Percentiles rank a stretch among this genome's conserved stretches.
phyloP scores from a whole-genome alignment of 2,888 invertebrate species.

The Drosophila sordidula region DNA sequence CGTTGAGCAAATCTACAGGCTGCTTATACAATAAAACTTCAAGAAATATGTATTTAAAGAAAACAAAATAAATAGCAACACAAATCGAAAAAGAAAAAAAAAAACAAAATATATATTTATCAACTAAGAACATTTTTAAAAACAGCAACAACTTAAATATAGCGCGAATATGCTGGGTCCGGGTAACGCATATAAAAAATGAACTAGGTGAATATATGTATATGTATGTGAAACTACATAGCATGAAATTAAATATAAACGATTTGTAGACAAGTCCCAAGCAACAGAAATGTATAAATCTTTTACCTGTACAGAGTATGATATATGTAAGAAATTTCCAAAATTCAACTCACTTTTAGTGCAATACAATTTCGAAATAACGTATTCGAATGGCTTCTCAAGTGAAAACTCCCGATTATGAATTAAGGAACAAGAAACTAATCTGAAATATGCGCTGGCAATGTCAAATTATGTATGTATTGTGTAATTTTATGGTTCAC shows the following conservation, averaged over 20 bases:
- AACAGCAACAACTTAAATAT: conserved; percentile 25
- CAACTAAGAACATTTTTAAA: conserved; percentile 57
- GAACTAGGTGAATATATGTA: conserved; percentile 41
- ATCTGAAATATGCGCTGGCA: conserved; percentile 50
- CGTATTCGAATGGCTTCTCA: conserved; percentile 49
- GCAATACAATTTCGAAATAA: conserved; percentile 39
- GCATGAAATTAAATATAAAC: conserved; percentile 18
- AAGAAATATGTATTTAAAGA: conserved; percentile 48
- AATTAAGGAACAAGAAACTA: conserved; percentile 30
- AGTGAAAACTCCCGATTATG: conserved; percentile 34
- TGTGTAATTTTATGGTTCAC: conserved; percentile 54
- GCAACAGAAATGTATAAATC: conserved; percentile 57
- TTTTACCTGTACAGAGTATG: conserved; percentile 70
- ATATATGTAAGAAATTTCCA: conserved; percentile 41
- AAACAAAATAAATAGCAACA: conserved; percentile 35
- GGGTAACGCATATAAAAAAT: conserved; percentile 26
- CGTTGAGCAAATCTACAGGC: conserved; percentile 73
- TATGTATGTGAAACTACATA: conserved; percentile 18
- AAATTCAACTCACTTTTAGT: conserved; percentile 36
- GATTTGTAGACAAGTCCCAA: conserved; percentile 43
- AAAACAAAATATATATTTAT: conserved; percentile 47
- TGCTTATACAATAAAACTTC: conserved; percentile 73
- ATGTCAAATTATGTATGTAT: conserved; percentile 71
- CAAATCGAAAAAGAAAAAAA: conserved; percentile 33
- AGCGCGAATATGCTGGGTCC: conserved; percentile 15